Percentiles rank a stretch among this genome's conserved stretches.
Evolutionary conservation across 2,113 vertebrate genomes (phyloP).

Genomic region (Xenopus tropicalis): UCB_Xtro_10.0 CM004450.2:131716001-131716500

Average conservation of each 20-base stretch:
- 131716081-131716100: too few relatives aligned
- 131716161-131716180: too few relatives aligned
- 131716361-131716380: not conserved
- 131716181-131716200: too few relatives aligned
- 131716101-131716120: too few relatives aligned
- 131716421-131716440: slow-evolving; percentile 5
- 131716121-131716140: too few relatives aligned
- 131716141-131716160: too few relatives aligned
- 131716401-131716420: not conserved
- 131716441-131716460: not conserved
- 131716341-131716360: slow-evolving; percentile 5
- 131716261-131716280: slow-evolving; percentile 2
- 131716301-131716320: slow-evolving; percentile 23
- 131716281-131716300: slow-evolving; percentile 15
- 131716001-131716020: too few relatives aligned
- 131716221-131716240: not conserved
- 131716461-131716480: not conserved
- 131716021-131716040: too few relatives aligned
- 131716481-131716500: too few relatives aligned
- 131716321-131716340: slow-evolving; percentile 4
- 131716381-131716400: not conserved
- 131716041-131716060: too few relatives aligned
- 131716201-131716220: too few relatives aligned
- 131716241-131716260: not conserved
- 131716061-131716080: too few relatives aligned